A percentile compares a stretch with the other conserved stretches of the same genome.
phyloP scores from a whole-genome alignment of 2,113 vertebrate genomes.

The Rousettus leschenaultii region DNA sequence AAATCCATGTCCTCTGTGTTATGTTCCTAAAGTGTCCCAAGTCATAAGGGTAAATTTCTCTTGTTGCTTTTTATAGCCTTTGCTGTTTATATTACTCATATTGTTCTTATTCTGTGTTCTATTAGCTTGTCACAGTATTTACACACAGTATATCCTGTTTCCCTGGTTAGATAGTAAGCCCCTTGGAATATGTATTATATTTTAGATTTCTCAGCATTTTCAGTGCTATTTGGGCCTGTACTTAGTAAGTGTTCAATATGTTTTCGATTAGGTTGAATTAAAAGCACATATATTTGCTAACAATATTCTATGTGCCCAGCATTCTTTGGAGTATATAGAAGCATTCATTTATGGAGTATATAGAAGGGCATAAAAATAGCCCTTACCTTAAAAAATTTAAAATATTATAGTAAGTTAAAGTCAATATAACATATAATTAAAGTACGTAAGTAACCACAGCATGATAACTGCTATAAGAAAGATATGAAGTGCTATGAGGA shows the following conservation, averaged over 20 bases:
- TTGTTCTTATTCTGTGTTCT: background rate
- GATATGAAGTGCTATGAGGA: background rate
- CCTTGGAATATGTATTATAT: background rate
- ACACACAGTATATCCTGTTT: background rate
- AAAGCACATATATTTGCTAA: constrained; percentile 1
- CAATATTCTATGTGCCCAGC: background rate
- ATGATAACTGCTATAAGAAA: background rate
- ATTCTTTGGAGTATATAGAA: background rate
- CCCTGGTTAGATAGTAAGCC: background rate
- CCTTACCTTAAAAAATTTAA: background rate
- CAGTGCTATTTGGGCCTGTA: background rate
- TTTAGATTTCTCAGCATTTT: constrained; percentile 34
- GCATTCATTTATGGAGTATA: background rate
- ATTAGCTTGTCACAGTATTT: background rate
- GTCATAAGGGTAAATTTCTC: background rate
- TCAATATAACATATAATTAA: constrained; percentile 11
- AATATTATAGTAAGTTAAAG: background rate
- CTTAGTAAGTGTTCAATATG: background rate
- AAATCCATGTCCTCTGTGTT: background rate
- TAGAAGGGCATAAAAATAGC: background rate
- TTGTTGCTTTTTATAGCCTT: constrained; percentile 3
- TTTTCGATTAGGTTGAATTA: constrained; percentile 16
- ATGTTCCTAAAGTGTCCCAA: background rate
- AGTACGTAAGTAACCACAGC: background rate
- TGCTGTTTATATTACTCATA: background rate